phyloP scores from a whole-genome alignment of 2,888 invertebrate genomes.

The Mimumesa dahlbomi region DNA sequence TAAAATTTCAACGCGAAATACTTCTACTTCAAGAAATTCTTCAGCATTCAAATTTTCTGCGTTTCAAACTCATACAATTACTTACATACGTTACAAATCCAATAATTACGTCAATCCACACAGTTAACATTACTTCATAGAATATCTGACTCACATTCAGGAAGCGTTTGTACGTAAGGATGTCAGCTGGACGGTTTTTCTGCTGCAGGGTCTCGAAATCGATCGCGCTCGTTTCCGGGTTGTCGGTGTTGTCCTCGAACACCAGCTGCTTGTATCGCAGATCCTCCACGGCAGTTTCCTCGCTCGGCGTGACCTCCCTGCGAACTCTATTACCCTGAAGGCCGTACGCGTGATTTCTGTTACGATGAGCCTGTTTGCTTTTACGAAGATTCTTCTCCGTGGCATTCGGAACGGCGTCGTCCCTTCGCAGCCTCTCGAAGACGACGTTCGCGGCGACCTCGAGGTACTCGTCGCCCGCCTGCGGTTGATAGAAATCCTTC shows the following conservation, averaged over 20 bases:
- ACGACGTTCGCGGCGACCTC: constrained; percentile 75
- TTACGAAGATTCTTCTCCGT: constrained; percentile 2
- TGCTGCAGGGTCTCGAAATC: constrained; percentile 70
- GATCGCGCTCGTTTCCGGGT: constrained; percentile 63
- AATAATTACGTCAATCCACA: too few relatives aligned
- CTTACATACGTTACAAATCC: too few relatives aligned
- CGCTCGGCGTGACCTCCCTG: constrained; percentile 33
- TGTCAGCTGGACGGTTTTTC: constrained; percentile 73
- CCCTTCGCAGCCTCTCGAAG: constrained; percentile 74
- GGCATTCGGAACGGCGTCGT: constrained; percentile 51
- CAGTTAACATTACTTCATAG: too few relatives aligned
- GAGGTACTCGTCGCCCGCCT: constrained; percentile 68
- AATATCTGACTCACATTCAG: constrained; percentile 72
- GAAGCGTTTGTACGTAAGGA: constrained; percentile 73
- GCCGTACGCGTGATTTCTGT: constrained; percentile 3
- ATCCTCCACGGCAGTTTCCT: constrained; percentile 42
- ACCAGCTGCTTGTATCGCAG: constrained; percentile 53
- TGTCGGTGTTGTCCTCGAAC: constrained; percentile 48
- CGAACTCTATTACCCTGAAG: constrained; percentile 32
- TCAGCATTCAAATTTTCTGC: too few relatives aligned
- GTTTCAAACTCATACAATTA: too few relatives aligned
- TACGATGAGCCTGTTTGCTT: constrained; percentile 2
- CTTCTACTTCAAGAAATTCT: too few relatives aligned
- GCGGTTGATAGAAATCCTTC: constrained; percentile 56
- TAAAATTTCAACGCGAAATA: too few relatives aligned